Base-by-base conservation (phyloP, 2,888 invertebrate genomes). In the Tetranychus piercei region DNA sequence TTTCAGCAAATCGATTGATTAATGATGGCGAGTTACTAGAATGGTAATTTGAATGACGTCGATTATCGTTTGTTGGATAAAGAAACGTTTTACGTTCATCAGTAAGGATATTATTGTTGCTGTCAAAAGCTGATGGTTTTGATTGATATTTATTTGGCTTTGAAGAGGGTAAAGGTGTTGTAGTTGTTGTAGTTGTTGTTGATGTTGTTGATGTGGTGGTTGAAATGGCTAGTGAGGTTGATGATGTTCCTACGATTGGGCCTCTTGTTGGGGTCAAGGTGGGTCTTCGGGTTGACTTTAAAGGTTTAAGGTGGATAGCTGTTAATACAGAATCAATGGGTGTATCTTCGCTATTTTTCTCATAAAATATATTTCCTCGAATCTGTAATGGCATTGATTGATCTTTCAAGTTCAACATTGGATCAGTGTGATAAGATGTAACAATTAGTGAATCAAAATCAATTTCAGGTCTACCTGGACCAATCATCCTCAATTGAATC, bases 371-470 rank as follows among this genome's bases (percentile, higher is more conserved):
- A 55, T 55, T 55, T 55, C 55, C 55, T 55, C 55, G 9, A 15
- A 55, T 55, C 55, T 55, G 55, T 55, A 55, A 55, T 15, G 55
- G 55, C 9, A 55, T 15, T 55, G 55, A 55, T 15, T 55, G 55
- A 55, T 55, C 55, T 55, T 55, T 55, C 55, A 55, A 55, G 20
- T 69, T 69, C 20, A 69, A 20, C 11, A 23, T 23, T 69, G 69
- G 69, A 69, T 69, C 69, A 1, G 69, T 69, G 8, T 69, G 34
- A 9, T 20, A 23, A 20, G 9, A 23, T 20, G 20, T 23, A 20
- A 69, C 20, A 20, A 22, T 69, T 23, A 74, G 43, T 9, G 74
- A 74, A 64, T 70, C 71, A 15, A 74, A 45, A 71, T 74, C 74
- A 55, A 74, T 74, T 55, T 64, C 64, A 6, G 71, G 70, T 55